A percentile compares a stretch with the other conserved stretches of the same genome.
phyloP scores from a whole-genome alignment of 2,888 invertebrate species.

The Ichneumoninae sp. region DNA sequence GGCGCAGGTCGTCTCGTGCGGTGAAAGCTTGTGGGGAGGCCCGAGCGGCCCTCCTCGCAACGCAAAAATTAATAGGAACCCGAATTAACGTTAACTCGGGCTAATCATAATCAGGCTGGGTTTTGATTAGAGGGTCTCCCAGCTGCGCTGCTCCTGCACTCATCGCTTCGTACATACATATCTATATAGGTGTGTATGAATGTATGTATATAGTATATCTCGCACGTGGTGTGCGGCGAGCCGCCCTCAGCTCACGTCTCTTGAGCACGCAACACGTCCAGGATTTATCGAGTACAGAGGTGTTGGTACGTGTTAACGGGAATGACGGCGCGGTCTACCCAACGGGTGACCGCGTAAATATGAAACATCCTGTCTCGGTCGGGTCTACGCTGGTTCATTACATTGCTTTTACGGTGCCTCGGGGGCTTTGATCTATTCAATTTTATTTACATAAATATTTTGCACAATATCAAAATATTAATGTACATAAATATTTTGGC shows the following conservation, averaged over 20 bases:
- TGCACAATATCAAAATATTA: background rate
- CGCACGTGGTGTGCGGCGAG: conserved; percentile 5
- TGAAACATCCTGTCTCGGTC: conserved; percentile 40
- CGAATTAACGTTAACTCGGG: conserved; percentile 66
- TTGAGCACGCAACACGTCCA: conserved; percentile 38
- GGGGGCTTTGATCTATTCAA: no score
- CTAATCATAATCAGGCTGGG: conserved; percentile 69
- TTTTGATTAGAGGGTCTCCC: conserved; percentile 68
- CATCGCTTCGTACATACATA: background rate
- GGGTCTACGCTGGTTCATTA: background rate
- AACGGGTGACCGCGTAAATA: conserved; percentile 41
- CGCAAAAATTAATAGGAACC: conserved; percentile 51
- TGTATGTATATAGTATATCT: background rate
- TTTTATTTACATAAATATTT: background rate
- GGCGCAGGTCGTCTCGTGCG: conserved; percentile 23
- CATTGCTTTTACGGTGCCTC: background rate
- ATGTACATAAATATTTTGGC: background rate
- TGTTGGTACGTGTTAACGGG: conserved; percentile 54
- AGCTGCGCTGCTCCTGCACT: conserved; percentile 4
- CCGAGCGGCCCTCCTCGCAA: background rate
- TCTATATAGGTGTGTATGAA: background rate
- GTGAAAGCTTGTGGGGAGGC: conserved; percentile 10
- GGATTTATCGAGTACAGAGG: conserved; percentile 46
- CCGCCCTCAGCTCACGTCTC: background rate
- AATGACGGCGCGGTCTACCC: conserved; percentile 35